These are phyloP conservation scores for Pseudomyrmex flavicornis DNA, from an alignment of 1,140 invertebrate species.

Conservation along the genomic window DNA sequence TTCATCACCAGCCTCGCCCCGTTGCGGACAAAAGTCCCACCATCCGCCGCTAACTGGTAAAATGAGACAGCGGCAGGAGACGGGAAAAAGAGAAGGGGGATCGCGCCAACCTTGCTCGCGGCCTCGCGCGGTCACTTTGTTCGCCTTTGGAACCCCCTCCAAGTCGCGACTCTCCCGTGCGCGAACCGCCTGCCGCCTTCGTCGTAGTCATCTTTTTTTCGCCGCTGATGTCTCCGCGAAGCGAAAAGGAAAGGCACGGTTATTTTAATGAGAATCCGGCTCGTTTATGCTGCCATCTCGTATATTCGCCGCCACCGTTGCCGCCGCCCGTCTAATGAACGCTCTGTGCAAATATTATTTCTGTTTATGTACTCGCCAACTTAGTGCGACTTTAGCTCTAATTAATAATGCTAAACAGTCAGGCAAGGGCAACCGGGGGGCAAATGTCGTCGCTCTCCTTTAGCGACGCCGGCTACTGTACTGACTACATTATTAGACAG, in stretches of 20 bases:
- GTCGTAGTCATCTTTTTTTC: constrained; percentile 22
- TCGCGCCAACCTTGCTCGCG: constrained; percentile 55
- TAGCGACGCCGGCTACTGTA: constrained; percentile 33
- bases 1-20: constrained; percentile 20
- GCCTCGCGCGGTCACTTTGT: constrained; percentile 70
- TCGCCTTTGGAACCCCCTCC: constrained; percentile 37
- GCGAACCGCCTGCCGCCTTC: not conserved
- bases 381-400: constrained; percentile 84
- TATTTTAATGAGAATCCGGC: constrained; percentile 84
- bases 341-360: constrained; percentile 84
- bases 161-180: constrained; percentile 52
- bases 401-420: constrained; percentile 84
- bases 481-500: constrained; percentile 51
- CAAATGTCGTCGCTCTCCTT: constrained; percentile 20
- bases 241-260: constrained; percentile 78
- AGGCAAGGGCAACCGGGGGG: constrained; percentile 9
- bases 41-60: constrained; percentile 39
- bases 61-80: constrained; percentile 30
- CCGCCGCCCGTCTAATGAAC: constrained; percentile 82
- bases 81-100: constrained; percentile 39
- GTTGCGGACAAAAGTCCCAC: constrained; percentile 43
- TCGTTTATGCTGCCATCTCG: constrained; percentile 81
- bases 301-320: constrained; percentile 38
- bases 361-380: constrained; percentile 84
- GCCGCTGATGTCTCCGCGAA: constrained; percentile 19